These are phyloP conservation scores for Blera fallax DNA, from an alignment of 2,888 invertebrate genomes.

Conservation along the genomic window DNA sequence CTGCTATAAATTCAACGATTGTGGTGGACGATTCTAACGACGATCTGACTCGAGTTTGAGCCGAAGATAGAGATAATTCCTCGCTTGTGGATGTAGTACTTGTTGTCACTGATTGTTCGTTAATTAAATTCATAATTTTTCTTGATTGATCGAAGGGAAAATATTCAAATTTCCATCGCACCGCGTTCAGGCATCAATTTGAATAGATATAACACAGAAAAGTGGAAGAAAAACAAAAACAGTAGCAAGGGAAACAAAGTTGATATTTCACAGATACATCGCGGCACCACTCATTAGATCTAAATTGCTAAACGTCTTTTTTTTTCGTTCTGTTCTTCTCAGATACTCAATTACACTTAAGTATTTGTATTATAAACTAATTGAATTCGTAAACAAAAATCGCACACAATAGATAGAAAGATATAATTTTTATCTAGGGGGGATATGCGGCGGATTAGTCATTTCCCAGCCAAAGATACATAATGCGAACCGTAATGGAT, in stretches of 20 bases:
- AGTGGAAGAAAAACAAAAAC: neutral
- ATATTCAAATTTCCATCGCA: conserved; percentile 48
- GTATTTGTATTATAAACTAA: conserved; percentile 47
- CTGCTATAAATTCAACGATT: neutral
- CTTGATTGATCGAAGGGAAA: conserved; percentile 48
- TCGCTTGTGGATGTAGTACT: conserved; percentile 41
- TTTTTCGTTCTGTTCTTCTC: neutral
- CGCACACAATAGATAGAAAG: conserved; percentile 5
- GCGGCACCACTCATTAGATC: conserved; percentile 23
- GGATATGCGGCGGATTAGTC: conserved; percentile 29
- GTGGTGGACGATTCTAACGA: conserved; percentile 36
- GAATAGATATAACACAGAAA: neutral
- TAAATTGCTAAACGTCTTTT: conserved; percentile 31
- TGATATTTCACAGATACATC: conserved; percentile 35
- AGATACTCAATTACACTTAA: conserved; percentile 32
- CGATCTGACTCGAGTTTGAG: conserved; percentile 43
- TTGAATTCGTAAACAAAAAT: conserved; percentile 53
- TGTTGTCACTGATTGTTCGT: conserved; percentile 69
- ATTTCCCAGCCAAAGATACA: conserved; percentile 17
- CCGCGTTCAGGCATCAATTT: conserved; percentile 4
- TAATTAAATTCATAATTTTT: conserved; percentile 71
- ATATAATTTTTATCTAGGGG: conserved; percentile 12
- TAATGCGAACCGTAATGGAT: neutral
- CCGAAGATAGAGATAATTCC: conserved; percentile 60
- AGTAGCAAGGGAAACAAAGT: neutral